Conservation (phyloP, 2,888 invertebrate genomes). For the Leucophenga montana region DNA sequence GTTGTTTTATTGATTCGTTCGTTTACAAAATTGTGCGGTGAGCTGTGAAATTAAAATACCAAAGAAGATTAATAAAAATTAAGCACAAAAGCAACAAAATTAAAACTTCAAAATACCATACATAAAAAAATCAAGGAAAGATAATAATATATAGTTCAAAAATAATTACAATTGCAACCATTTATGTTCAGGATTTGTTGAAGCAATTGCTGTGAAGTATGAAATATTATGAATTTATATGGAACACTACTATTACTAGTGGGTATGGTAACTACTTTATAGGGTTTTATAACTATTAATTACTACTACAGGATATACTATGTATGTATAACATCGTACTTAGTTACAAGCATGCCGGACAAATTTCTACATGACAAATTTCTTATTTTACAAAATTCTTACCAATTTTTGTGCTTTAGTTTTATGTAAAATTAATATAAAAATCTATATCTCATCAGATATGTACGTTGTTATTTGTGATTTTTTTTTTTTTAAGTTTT, state of each 20-base stretch:
- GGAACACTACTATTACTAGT: not conserved
- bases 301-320: too few relatives aligned
- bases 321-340: not conserved
- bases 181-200: constrained; percentile 7
- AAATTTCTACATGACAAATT: constrained; percentile 27
- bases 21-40: constrained; percentile 67
- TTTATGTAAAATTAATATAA: constrained; percentile 17
- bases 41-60: constrained; percentile 45
- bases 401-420: constrained; percentile 25
- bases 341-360: constrained; percentile 47
- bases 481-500: constrained; percentile 46
- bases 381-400: not conserved
- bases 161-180: constrained; percentile 11
- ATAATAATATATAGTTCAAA: not conserved
- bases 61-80: constrained; percentile 18
- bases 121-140: too few relatives aligned
- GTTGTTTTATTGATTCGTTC: constrained; percentile 56
- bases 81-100: constrained; percentile 12
- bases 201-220: constrained; percentile 13
- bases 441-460: constrained; percentile 12
- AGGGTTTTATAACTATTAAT: too few relatives aligned
- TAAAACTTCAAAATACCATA: constrained; percentile 2
- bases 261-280: not conserved
- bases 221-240: not conserved
- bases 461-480: constrained; percentile 55